Evolutionary conservation across 2,797 vertebrate species (phyloP).

Genomic region (Macropus fuliginosus): DNA sequence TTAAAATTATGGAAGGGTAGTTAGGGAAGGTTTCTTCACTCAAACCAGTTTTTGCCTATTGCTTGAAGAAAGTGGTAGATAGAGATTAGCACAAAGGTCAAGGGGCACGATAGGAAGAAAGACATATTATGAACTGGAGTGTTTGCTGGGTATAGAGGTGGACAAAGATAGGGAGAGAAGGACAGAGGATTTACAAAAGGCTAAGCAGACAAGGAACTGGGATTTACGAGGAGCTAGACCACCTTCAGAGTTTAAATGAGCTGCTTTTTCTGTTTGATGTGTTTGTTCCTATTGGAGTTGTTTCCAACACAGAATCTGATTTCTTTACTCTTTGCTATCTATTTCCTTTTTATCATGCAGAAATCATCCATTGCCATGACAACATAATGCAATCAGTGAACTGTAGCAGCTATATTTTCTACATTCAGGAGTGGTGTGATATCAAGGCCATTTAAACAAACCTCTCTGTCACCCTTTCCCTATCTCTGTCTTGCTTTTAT

Average conservation of each 20-base stretch:
- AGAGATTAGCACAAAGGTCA: conserved; percentile 1
- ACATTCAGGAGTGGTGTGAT: conserved; percentile 80
- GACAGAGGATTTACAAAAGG: not conserved
- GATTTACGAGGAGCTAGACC: not conserved
- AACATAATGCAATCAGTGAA: conserved; percentile 84
- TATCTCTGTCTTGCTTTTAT: conserved; percentile 73
- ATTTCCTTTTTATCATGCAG: conserved; percentile 83
- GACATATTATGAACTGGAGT: not conserved
- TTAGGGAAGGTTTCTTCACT: not conserved
- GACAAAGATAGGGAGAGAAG: not conserved
- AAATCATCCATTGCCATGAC: conserved; percentile 86
- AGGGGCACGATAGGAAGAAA: not conserved
- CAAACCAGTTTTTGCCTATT: conserved; percentile 48
- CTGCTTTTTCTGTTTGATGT: not conserved
- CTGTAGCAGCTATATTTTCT: conserved; percentile 81
- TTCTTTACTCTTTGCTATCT: conserved; percentile 82
- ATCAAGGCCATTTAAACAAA: conserved; percentile 82
- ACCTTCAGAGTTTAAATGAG: not conserved
- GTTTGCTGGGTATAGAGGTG: not conserved
- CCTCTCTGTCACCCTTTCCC: conserved; percentile 76
- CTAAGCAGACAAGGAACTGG: not conserved
- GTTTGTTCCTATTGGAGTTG: conserved; percentile 72
- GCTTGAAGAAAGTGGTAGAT: conserved; percentile 35
- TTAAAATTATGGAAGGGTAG: not conserved
- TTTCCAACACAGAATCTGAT: conserved; percentile 79